A percentile compares a stretch with the other conserved stretches of the same genome.
Evolutionary conservation across 2,797 vertebrate species (phyloP).

Genomic region (Geotrypetes seraphini): DNA sequence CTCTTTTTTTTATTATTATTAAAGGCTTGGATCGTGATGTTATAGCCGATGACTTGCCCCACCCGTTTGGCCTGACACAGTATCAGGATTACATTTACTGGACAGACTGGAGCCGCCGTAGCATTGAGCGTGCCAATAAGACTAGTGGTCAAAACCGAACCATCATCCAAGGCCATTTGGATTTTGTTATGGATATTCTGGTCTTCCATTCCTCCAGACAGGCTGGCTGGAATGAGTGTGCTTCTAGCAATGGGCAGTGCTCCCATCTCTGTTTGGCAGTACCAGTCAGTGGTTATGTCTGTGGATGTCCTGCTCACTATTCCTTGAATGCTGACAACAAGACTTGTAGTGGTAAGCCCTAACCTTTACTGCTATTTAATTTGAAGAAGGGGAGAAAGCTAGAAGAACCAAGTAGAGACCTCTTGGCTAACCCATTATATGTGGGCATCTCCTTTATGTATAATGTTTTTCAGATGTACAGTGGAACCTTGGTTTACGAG

Average conservation of each 20-base stretch:
- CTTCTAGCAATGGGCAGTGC: conserved; percentile 88
- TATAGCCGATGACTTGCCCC: conserved; percentile 90
- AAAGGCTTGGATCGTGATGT: conserved; percentile 88
- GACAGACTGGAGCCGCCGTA: conserved; percentile 97
- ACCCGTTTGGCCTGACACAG: conserved; percentile 92
- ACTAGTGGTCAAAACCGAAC: conserved; percentile 93
- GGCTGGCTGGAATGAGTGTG: conserved; percentile 92
- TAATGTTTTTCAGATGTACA: too few relatives aligned
- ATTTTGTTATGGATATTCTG: conserved; percentile 97
- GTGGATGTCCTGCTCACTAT: conserved; percentile 91
- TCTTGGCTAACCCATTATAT: too few relatives aligned
- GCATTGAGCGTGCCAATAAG: conserved; percentile 96
- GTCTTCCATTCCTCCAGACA: conserved; percentile 94
- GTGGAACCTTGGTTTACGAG: too few relatives aligned
- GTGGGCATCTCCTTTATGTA: too few relatives aligned
- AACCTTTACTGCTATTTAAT: too few relatives aligned
- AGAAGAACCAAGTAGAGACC: too few relatives aligned
- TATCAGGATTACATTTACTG: conserved; percentile 98
- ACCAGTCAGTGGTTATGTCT: conserved; percentile 77
- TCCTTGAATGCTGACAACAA: conserved; percentile 89
- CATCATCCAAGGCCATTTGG: conserved; percentile 89
- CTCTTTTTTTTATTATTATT: conserved; percentile 3
- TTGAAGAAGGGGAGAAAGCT: too few relatives aligned
- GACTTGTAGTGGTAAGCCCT: conserved; percentile 85
- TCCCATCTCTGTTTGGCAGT: conserved; percentile 93